These are phyloP conservation scores for Metopolophium dirhodum DNA, from an alignment of 1,140 invertebrate species.

Conservation along the genomic window DNA sequence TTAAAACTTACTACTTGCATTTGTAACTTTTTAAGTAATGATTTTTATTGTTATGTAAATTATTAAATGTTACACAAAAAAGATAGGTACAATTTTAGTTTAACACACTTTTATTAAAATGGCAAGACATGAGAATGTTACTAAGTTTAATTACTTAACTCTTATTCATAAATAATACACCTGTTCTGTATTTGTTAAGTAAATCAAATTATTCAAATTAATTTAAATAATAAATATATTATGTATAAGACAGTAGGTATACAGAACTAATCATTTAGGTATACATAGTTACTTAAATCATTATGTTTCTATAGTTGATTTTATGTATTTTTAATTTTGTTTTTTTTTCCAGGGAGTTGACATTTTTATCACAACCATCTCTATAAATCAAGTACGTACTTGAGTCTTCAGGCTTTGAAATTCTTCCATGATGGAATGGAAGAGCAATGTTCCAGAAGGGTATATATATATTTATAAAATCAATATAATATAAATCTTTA, in stretches of 20 bases:
- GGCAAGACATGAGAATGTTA: background rate
- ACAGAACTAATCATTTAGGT: background rate
- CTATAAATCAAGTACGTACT: background rate
- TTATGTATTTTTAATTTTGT: background rate
- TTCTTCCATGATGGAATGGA: conserved; percentile 55
- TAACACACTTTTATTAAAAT: background rate
- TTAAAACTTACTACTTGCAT: no score
- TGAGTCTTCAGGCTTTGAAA: conserved; percentile 43
- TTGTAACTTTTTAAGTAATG: no score
- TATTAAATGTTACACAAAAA: no score
- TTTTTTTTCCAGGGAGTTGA: conserved; percentile 5
- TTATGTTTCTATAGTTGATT: background rate
- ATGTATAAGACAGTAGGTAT: background rate
- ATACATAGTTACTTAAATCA: background rate
- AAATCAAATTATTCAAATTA: background rate
- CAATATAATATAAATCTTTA: background rate
- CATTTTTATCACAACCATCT: background rate
- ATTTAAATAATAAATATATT: background rate
- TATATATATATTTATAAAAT: conserved; percentile 11
- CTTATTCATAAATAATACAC: background rate
- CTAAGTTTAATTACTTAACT: background rate
- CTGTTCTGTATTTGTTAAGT: background rate
- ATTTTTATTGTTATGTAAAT: no score
- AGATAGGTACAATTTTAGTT: no score
- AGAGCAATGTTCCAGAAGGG: conserved; percentile 50